Conservation (phyloP, 2,888 invertebrate genomes). For the Heliconius erato region DNA sequence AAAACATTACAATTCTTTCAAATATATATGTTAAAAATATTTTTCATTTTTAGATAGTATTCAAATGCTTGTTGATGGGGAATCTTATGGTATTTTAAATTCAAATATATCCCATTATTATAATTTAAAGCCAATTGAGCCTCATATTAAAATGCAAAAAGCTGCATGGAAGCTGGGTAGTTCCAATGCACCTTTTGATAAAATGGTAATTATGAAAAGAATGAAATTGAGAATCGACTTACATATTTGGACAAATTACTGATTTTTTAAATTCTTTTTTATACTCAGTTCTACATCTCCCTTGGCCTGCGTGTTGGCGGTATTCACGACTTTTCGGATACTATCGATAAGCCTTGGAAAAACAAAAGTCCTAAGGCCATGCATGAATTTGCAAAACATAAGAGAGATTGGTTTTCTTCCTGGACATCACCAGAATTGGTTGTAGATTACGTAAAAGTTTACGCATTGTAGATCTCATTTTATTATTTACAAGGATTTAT, state of each 20-base stretch:
- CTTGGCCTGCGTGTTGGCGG: conserved; percentile 94
- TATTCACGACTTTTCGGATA: conserved; percentile 89
- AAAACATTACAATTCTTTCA: neutral
- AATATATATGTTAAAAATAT: neutral
- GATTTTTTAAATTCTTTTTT: neutral
- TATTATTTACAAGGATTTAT: neutral
- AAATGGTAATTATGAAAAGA: conserved; percentile 63
- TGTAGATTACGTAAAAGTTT: conserved; percentile 87
- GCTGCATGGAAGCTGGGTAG: conserved; percentile 71
- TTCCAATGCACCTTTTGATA: conserved; percentile 77
- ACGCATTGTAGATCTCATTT: conserved; percentile 71
- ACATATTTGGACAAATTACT: neutral
- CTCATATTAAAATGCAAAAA: conserved; percentile 60
- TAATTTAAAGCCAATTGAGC: conserved; percentile 62
- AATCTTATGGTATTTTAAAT: conserved; percentile 75
- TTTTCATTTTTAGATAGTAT: conserved; percentile 76
- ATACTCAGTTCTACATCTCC: conserved; percentile 88
- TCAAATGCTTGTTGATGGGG: conserved; percentile 81
- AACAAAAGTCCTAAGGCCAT: conserved; percentile 88
- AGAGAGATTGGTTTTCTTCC: conserved; percentile 85
- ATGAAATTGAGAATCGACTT: neutral
- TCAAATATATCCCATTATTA: conserved; percentile 61
- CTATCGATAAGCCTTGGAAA: conserved; percentile 90
- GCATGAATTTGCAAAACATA: conserved; percentile 87
- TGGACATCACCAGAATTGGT: conserved; percentile 87